Percentiles rank a stretch among this genome's conserved stretches.
These are phyloP conservation scores for Oithona nana DNA, from an alignment of 2,888 invertebrate genomes.

Conservation along the genomic window DNA sequence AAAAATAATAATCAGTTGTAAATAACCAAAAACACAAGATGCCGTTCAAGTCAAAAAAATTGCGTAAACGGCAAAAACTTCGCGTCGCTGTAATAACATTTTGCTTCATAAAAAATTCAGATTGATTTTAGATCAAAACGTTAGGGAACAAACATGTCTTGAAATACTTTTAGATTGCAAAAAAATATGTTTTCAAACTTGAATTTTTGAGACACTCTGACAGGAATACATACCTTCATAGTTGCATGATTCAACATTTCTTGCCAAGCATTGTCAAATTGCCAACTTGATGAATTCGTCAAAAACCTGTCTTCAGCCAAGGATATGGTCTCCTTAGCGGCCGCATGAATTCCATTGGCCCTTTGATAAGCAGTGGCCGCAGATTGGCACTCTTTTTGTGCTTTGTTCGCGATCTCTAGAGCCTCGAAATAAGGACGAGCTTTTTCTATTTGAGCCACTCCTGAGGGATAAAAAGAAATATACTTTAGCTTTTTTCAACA, in stretches of 20 bases:
- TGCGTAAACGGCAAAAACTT: too few species aligned
- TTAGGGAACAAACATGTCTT: neutral
- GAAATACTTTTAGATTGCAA: too few species aligned
- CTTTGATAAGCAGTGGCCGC: slow-evolving; percentile 76
- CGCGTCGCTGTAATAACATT: too few species aligned
- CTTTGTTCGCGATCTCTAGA: slow-evolving; percentile 49
- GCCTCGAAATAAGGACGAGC: slow-evolving; percentile 78
- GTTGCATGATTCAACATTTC: slow-evolving; percentile 92
- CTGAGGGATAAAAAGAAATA: too few species aligned
- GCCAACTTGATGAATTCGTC: slow-evolving; percentile 34
- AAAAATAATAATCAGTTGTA: too few species aligned
- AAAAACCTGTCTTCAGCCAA: slow-evolving; percentile 67
- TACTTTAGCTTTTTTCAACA: too few species aligned
- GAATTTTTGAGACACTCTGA: neutral
- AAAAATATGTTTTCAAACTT: neutral
- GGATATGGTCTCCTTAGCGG: slow-evolving; percentile 80
- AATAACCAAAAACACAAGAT: too few species aligned
- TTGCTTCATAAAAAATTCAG: too few species aligned
- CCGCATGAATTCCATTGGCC: slow-evolving; percentile 56
- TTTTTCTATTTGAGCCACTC: slow-evolving; percentile 56
- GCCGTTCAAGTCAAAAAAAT: too few species aligned
- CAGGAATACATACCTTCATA: too few species aligned
- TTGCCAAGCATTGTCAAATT: slow-evolving; percentile 91
- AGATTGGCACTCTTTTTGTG: slow-evolving; percentile 67
- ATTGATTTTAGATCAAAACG: too few species aligned